Percentiles rank a stretch among this genome's conserved stretches.
These are phyloP conservation scores for Silurus lanzhouensis DNA, from an alignment of 2,797 vertebrate species.

Conservation along the genomic window DNA sequence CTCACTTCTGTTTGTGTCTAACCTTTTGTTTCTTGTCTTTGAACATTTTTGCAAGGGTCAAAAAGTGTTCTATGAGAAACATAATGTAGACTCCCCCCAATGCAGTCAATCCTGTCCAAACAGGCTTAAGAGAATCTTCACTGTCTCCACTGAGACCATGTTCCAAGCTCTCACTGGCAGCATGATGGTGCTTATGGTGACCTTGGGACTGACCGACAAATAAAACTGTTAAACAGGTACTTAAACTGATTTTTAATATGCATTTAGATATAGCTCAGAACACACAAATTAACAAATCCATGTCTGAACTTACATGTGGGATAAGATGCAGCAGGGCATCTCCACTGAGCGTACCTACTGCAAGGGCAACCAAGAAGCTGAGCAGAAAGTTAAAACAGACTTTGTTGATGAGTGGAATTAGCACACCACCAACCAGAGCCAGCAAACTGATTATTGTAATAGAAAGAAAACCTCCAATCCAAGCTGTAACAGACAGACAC, in stretches of 20 bases:
- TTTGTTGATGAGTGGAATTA: constrained; percentile 92
- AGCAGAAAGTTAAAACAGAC: constrained; percentile 97
- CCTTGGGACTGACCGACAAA: constrained; percentile 68
- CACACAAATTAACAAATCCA: neutral
- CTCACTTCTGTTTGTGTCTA: constrained; percentile 19
- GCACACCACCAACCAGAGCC: constrained; percentile 86
- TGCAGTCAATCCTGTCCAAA: constrained; percentile 93
- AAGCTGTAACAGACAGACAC: constrained; percentile 75
- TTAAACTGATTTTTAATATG: constrained; percentile 1
- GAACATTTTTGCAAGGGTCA: constrained; percentile 95
- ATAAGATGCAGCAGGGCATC: constrained; percentile 96
- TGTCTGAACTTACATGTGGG: constrained; percentile 79
- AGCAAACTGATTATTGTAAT: constrained; percentile 94
- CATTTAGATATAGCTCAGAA: neutral
- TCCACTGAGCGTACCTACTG: constrained; percentile 93
- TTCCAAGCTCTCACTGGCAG: constrained; percentile 47
- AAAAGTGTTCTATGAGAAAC: constrained; percentile 96
- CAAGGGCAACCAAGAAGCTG: constrained; percentile 95
- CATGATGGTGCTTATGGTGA: constrained; percentile 65
- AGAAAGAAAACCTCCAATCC: constrained; percentile 91
- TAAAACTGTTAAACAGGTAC: neutral
- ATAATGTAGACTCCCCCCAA: constrained; percentile 94
- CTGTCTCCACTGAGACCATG: constrained; percentile 69
- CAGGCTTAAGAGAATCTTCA: constrained; percentile 81
- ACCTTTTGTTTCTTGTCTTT: constrained; percentile 99